A percentile compares a stretch with the other conserved stretches of the same genome.
phyloP scores from a whole-genome alignment of 2,888 invertebrate genomes.

The Cryptophagus acutangulus region DNA sequence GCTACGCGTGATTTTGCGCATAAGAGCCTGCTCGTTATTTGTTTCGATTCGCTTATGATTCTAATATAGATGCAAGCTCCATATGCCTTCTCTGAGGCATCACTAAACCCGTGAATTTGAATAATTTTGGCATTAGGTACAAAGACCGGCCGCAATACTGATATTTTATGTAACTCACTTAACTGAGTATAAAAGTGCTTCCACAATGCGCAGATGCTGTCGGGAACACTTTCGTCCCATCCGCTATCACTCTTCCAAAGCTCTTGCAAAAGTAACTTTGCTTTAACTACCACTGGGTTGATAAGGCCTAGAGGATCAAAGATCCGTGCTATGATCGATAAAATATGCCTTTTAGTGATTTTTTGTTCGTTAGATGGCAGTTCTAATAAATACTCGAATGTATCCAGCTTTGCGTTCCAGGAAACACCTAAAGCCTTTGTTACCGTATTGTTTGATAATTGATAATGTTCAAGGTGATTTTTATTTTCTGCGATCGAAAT shows the following conservation, averaged over 20 bases:
- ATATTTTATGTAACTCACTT: background rate
- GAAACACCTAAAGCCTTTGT: slow-evolving; percentile 12
- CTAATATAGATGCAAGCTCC: slow-evolving; percentile 20
- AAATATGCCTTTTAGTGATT: slow-evolving; percentile 10
- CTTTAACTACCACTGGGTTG: slow-evolving; percentile 11
- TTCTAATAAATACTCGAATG: background rate
- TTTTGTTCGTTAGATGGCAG: background rate
- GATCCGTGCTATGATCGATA: slow-evolving; percentile 13
- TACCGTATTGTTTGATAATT: slow-evolving; percentile 9
- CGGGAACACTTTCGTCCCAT: slow-evolving; percentile 11
- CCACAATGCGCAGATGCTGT: background rate
- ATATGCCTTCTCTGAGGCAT: slow-evolving; percentile 21
- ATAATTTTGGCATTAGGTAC: background rate
- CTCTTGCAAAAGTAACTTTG: slow-evolving; percentile 17
- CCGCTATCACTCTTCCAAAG: slow-evolving; percentile 14
- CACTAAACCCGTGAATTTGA: slow-evolving; percentile 23
- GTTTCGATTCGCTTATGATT: slow-evolving; percentile 7
- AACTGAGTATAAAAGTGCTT: background rate
- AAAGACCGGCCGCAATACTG: slow-evolving; percentile 8
- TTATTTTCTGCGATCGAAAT: no score
- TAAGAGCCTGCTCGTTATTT: slow-evolving; percentile 17
- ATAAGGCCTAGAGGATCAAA: slow-evolving; percentile 20
- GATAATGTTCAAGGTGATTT: no score
- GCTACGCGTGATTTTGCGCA: slow-evolving; percentile 32
- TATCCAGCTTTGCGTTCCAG: background rate